Base-by-base conservation (phyloP, 2,797 vertebrate species). In the Pelochelys cantorii region DNA sequence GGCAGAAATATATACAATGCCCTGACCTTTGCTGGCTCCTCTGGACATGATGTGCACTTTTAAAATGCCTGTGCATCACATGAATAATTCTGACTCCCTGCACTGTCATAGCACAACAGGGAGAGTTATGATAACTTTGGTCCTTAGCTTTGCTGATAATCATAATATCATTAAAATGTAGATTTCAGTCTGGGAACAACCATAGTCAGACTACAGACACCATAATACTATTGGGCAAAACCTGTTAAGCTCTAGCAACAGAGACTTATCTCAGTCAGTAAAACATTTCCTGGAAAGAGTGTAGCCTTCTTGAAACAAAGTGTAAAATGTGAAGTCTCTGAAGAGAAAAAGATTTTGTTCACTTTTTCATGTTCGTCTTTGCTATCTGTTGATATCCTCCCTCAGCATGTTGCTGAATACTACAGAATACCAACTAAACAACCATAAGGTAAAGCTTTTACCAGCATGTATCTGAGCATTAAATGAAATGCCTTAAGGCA, bases 401-500 rank as follows among this genome's bases (percentile, higher is more conserved):
- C 12, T 81, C 48, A 94, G 88, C 88, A 75, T 81, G 94, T 79
- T 85, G 79, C 77, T 85, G 83, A 96, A 95, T 96, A 93, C 90
- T 7, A 92, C 81, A 91, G 77, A 95, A 94, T 96, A 95, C 95
- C 94, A 92, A 90, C 90, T 92, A 97, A 97, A 97, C 93, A 97
- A 87, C 55, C 84, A 80, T 90, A 97, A 96, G 95, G 92, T 60
- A 96, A 97, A 93, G 68, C 88, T 89, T 95, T 95, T 94, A 94
- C 85, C 83, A 79, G 77, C 84, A 89, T 94, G 88, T 81, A 97
- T 93, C 91, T 92, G 48, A 95, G 93, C 93, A 94, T 97, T 97
- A 98, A 97, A 11, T 94, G 89, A 97, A 97, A 97, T 93, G 96
- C 95, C 97, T 96, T 93, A 97, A 96, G 97, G 97, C 93, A 92